These are phyloP conservation scores for Leucoraja erinaceus DNA, from an alignment of 2,113 vertebrate genomes.

Conservation along the genomic window DNA sequence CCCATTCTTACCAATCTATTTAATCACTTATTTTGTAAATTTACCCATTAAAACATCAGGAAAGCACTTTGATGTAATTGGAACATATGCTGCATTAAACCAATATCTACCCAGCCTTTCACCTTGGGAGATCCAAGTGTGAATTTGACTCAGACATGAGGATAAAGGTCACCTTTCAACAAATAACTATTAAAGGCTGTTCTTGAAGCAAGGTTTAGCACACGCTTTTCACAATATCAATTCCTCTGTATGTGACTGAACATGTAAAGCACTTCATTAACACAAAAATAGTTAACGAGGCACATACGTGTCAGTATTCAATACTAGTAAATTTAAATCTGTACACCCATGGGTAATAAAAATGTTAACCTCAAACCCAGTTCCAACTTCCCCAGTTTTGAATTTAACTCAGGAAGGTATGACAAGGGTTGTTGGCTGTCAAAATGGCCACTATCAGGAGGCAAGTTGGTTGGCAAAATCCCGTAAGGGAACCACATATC, in stretches of 20 bases:
- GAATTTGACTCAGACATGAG: neutral
- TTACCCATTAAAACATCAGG: neutral
- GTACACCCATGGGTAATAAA: neutral
- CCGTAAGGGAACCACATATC: too few species aligned
- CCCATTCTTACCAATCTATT: neutral
- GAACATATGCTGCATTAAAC: neutral
- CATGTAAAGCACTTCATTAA: neutral
- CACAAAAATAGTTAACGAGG: neutral
- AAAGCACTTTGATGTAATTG: neutral
- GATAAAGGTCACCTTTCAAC: neutral
- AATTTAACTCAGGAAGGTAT: neutral
- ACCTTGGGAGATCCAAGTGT: neutral
- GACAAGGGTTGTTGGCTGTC: neutral
- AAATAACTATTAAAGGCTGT: neutral
- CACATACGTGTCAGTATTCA: neutral
- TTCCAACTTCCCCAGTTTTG: neutral
- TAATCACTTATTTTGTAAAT: conserved; percentile 2
- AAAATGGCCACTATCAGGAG: neutral
- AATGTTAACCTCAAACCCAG: neutral
- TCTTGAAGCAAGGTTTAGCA: neutral
- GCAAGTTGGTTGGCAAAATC: neutral
- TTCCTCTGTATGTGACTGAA: neutral
- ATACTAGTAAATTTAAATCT: neutral
- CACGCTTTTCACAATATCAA: neutral
- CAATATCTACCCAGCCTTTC: neutral